phyloP scores from a whole-genome alignment of 1,140 invertebrate genomes.

The Calephelis virginiensis region DNA sequence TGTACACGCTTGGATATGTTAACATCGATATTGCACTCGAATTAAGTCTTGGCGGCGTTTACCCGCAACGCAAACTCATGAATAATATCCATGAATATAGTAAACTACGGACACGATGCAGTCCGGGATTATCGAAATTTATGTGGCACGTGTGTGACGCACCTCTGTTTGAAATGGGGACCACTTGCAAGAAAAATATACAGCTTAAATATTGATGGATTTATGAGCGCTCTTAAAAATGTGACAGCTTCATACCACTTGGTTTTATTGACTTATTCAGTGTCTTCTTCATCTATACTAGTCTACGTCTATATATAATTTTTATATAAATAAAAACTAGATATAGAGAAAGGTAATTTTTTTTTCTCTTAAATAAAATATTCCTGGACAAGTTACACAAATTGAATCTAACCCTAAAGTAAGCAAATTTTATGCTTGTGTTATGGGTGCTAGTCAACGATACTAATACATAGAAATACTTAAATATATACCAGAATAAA shows the following conservation, averaged over 20 bases:
- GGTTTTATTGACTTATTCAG: constrained; percentile 64
- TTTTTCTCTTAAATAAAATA: too few species aligned
- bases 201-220: constrained; percentile 76
- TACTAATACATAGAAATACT: too few species aligned
- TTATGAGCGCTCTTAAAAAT: constrained; percentile 76
- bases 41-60: constrained; percentile 68
- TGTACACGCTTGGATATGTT: constrained; percentile 33
- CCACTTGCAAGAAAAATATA: constrained; percentile 65
- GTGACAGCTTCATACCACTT: constrained; percentile 63
- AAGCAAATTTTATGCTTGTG: too few species aligned
- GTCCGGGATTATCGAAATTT: constrained; percentile 72
- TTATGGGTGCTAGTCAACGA: too few species aligned
- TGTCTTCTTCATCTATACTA: too few species aligned
- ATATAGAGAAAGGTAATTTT: too few species aligned
- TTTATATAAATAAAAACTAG: too few species aligned
- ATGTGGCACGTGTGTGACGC: constrained; percentile 72
- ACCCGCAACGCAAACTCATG: constrained; percentile 58
- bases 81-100: constrained; percentile 58
- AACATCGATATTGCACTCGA: constrained; percentile 60
- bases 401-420: too few species aligned
- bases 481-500: too few species aligned
- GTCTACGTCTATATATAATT: too few species aligned
- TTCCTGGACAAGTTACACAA: too few species aligned
- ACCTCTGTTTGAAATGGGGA: constrained; percentile 51
- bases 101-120: constrained; percentile 59